These are phyloP conservation scores for Pterostichus niger DNA, from an alignment of 2,888 invertebrate genomes.

Conservation along the genomic window DNA sequence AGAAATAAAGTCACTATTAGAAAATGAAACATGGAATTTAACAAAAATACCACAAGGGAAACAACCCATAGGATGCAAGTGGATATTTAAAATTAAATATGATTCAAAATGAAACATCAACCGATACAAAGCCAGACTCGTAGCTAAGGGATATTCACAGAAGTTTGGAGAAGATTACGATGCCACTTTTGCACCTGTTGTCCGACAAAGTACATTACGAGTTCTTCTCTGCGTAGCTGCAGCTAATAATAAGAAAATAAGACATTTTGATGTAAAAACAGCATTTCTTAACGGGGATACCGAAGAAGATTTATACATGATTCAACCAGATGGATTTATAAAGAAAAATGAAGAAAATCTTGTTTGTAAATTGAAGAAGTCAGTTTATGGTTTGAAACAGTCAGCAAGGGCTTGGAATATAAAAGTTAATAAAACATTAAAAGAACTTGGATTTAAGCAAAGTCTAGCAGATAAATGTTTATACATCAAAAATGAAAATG, in stretches of 20 bases:
- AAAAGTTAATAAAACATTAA: conserved; percentile 34
- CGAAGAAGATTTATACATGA: conserved; percentile 69
- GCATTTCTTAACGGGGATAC: conserved; percentile 70
- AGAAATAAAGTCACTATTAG: conserved; percentile 54
- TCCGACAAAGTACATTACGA: no score
- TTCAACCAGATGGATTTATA: conserved; percentile 68
- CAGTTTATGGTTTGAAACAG: conserved; percentile 72
- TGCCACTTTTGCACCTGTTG: conserved; percentile 73
- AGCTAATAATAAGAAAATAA: conserved; percentile 67
- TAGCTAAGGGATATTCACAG: conserved; percentile 71
- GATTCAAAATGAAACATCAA: conserved; percentile 69
- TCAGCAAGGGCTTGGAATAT: no score
- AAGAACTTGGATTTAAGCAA: no score
- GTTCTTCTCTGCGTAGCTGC: no score
- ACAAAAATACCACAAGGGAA: conserved; percentile 67
- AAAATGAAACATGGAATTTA: conserved; percentile 69
- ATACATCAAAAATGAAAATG: no score
- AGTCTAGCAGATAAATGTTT: no score
- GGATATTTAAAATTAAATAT: conserved; percentile 70
- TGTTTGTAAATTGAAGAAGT: conserved; percentile 68
- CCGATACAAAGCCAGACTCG: conserved; percentile 71
- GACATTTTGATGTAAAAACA: conserved; percentile 70
- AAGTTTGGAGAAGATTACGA: conserved; percentile 71
- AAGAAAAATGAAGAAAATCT: conserved; percentile 64
- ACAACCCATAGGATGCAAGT: conserved; percentile 70